Evolutionary conservation across 2,797 vertebrate genomes (phyloP).

Genomic region (Melanotaenia pygmaea): DNA sequence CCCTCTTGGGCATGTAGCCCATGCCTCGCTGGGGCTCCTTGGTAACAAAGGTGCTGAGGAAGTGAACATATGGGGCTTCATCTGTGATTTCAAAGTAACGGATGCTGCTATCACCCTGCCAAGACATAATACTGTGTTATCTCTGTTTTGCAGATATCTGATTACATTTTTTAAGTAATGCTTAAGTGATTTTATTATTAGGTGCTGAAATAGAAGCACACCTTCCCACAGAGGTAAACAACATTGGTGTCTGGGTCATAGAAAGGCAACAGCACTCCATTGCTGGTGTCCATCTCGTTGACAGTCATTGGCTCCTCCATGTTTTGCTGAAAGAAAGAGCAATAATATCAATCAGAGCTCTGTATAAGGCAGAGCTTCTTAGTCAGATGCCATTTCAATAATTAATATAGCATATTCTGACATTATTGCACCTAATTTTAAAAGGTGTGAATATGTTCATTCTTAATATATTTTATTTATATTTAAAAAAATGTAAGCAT

Average conservation of each 20-base stretch:
- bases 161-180: background rate
- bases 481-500: background rate
- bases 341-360: background rate
- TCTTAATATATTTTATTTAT: background rate
- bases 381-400: background rate
- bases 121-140: conserved; percentile 12
- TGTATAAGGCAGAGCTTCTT: background rate
- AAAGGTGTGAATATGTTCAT: background rate
- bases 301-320: conserved; percentile 93
- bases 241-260: conserved; percentile 95
- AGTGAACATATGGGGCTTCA: conserved; percentile 95
- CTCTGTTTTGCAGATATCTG: background rate
- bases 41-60: conserved; percentile 93
- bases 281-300: conserved; percentile 96
- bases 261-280: conserved; percentile 94
- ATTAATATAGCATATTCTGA: background rate
- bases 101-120: conserved; percentile 96
- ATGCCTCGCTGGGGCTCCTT: conserved; percentile 98
- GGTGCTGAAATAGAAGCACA: conserved; percentile 43
- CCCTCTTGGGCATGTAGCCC: conserved; percentile 99
- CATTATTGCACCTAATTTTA: background rate
- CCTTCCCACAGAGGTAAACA: conserved; percentile 97
- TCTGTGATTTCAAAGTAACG: conserved; percentile 98
- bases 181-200: background rate
- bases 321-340: conserved; percentile 81